Conservation (phyloP, 2,113 vertebrate genomes). For the Dinomys branickii region DNA sequence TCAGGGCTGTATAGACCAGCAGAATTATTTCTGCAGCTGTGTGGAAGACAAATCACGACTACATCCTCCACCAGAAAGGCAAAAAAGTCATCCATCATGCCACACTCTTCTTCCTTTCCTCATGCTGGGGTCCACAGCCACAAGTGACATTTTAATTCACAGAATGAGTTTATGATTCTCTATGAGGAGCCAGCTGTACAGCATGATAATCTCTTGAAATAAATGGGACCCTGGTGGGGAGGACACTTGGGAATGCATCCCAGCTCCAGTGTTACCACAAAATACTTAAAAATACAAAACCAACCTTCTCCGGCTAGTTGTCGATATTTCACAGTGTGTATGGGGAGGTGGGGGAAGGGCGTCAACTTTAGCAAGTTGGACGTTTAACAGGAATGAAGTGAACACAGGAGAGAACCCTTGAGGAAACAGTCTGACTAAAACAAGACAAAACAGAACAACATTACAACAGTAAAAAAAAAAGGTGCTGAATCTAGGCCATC, state of each 20-base stretch:
- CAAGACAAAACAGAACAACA: neutral
- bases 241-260: neutral
- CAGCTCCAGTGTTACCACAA: neutral
- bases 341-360: neutral
- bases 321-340: neutral
- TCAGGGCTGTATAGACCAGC: neutral
- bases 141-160: slow-evolving; percentile 37
- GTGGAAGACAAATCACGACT: slow-evolving; percentile 35
- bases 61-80: neutral
- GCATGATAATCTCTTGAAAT: slow-evolving; percentile 44
- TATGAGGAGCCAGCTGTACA: slow-evolving; percentile 12
- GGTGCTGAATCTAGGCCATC: neutral
- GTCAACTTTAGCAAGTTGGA: neutral
- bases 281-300: slow-evolving; percentile 17
- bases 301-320: neutral
- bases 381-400: slow-evolving; percentile 27
- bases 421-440: neutral
- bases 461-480: neutral
- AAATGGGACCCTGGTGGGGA: neutral
- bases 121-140: neutral
- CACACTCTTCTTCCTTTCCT: slow-evolving; percentile 25
- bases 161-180: slow-evolving; percentile 57
- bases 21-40: neutral
- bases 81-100: neutral
- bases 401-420: neutral